Base-by-base conservation (phyloP, 2,797 vertebrate species). In the Pelochelys cantorii region DNA sequence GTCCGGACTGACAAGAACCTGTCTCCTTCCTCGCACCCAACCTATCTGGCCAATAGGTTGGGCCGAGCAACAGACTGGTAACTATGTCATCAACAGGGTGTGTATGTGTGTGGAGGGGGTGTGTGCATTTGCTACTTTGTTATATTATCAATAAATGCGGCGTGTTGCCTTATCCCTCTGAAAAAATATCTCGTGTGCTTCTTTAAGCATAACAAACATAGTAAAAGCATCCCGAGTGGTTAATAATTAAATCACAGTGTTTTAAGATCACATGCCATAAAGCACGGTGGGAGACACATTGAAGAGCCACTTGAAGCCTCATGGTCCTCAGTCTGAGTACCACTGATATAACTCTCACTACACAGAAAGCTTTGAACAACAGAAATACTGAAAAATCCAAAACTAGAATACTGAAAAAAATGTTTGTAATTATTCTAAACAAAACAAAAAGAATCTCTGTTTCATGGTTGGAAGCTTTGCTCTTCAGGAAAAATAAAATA, bases 401-500 rank as follows among this genome's bases (percentile, higher is more conserved):
- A 71, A 71, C 10, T 17, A 15, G 68, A 95, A 65, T 80, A 89
- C 77, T 29, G 5, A 89, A 79, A 53, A 83, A 88, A 80, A 18
- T 23, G 14, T 5, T 42, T 83, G 4, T 25, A 48, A 7, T 88
- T 85, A 56, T 8, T 87, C 27, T 71, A 17, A 15, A 93, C 29
- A 93, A 62, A 91, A 91, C 7, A 71, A 37, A 48, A 52, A 65
- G 85, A 92, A 53, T 48, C 78, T 0, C 82, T 23, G 2, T 53
- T 12, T 85, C 57, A 29, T 34, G 18, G 22, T 84, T 42, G 90
- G 84, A 22, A 71, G 60, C 18, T 60, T 86, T 34, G 80, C 52
- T 54, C 89, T 80, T 92, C 81, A 87, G 84, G 55, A 94, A 95
- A 91, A 96, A 94, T 87, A 31, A 83, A 90, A 95, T 93, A 75